Evolutionary conservation across 2,888 invertebrate genomes (phyloP).

Genomic region (Xiphydria camelus): DNA sequence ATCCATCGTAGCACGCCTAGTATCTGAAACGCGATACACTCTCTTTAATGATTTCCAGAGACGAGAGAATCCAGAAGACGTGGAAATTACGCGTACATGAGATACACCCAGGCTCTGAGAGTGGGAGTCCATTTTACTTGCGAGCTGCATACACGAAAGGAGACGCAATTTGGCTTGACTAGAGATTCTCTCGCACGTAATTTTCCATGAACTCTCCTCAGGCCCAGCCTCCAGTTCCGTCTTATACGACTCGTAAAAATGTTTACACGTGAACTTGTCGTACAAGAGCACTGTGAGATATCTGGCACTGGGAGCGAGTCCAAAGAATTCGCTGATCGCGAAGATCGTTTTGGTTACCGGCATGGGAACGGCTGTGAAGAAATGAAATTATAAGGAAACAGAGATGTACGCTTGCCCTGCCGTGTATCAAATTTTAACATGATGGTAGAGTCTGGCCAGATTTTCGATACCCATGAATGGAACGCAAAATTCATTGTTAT

Average conservation of each 20-base stretch:
- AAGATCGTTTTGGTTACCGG: constrained; percentile 39
- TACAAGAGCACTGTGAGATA: constrained; percentile 47
- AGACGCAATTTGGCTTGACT: constrained; percentile 38
- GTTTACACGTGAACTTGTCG: constrained; percentile 43
- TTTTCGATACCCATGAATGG: constrained; percentile 42
- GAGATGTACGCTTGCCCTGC: neutral
- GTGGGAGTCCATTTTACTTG: constrained; percentile 48
- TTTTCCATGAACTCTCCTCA: constrained; percentile 23
- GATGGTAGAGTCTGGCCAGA: too few relatives aligned
- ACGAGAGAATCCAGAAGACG: too few relatives aligned
- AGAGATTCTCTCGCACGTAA: constrained; percentile 29
- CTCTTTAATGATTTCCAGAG: neutral
- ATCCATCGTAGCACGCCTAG: constrained; percentile 31
- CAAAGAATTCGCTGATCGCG: constrained; percentile 34
- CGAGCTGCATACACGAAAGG: constrained; percentile 47
- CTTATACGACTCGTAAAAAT: constrained; percentile 35
- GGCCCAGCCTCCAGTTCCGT: constrained; percentile 4
- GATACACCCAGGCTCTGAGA: constrained; percentile 29
- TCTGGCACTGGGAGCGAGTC: constrained; percentile 35
- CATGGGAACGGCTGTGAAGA: constrained; percentile 35
- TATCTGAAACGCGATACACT: constrained; percentile 27
- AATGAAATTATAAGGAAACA: neutral
- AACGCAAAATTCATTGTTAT: constrained; percentile 31
- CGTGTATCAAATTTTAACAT: neutral
- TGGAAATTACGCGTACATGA: constrained; percentile 29